phyloP scores from a whole-genome alignment of 92 coral and sea anemone genomes.

The Diadumene lineata region DNA sequence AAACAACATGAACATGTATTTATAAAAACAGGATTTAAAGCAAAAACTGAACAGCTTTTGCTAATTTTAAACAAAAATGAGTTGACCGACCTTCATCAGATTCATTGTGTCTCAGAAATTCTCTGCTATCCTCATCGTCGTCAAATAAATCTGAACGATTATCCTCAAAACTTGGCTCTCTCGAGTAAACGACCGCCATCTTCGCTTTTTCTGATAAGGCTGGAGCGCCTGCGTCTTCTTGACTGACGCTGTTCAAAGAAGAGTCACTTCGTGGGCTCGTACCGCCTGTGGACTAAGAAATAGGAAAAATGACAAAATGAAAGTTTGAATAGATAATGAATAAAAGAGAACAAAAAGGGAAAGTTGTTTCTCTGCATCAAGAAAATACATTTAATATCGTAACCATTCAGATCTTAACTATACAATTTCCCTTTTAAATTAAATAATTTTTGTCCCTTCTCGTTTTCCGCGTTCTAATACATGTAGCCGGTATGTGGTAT shows the following conservation, averaged over 20 bases:
- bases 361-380: no score
- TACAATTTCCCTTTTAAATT: no score
- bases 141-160: slow-evolving; percentile 88
- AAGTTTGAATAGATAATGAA: slow-evolving; percentile 9
- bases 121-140: slow-evolving; percentile 88
- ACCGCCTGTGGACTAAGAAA: slow-evolving; percentile 59
- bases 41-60: neutral
- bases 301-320: slow-evolving; percentile 25
- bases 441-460: no score
- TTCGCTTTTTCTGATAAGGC: slow-evolving; percentile 53
- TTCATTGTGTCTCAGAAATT: slow-evolving; percentile 88
- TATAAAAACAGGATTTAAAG: neutral
- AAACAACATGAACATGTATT: neutral
- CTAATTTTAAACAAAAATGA: neutral
- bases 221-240: slow-evolving; percentile 79
- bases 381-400: no score
- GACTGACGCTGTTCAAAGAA: slow-evolving; percentile 71
- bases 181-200: slow-evolving; percentile 92
- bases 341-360: neutral
- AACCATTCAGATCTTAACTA: no score
- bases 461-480: no score
- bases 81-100: slow-evolving; percentile 90
- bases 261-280: slow-evolving; percentile 90
- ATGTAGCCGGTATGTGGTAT: no score
- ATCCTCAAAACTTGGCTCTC: slow-evolving; percentile 93